phyloP scores from a whole-genome alignment of 2,113 vertebrate genomes.

The Thymallus thymallus region DNA sequence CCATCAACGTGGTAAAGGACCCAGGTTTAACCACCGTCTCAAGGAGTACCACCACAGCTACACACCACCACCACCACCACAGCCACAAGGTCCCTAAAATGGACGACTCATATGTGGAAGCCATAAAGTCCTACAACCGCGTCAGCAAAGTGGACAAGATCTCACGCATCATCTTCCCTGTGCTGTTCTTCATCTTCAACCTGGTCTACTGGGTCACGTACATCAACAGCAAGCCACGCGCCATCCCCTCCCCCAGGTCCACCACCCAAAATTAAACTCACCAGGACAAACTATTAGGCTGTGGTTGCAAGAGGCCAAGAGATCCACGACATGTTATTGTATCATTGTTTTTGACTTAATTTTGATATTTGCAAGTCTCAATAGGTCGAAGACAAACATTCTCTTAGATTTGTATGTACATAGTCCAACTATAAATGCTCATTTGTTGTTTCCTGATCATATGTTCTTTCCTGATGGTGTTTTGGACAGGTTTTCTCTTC shows the following conservation, averaged over 20 bases:
- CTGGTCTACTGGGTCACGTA: constrained; percentile 98
- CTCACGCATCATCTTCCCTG: constrained; percentile 96
- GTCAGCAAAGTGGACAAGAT: constrained; percentile 99
- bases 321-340: constrained; percentile 52
- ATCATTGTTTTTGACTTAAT: constrained; percentile 38
- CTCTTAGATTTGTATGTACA: constrained; percentile 41
- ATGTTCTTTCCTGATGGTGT: constrained; percentile 48
- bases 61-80: constrained; percentile 46
- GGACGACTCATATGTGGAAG: constrained; percentile 87
- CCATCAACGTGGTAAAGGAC: constrained; percentile 91
- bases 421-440: constrained; percentile 28
- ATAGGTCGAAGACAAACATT: constrained; percentile 57
- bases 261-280: constrained; percentile 86
- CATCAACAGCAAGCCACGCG: constrained; percentile 88
- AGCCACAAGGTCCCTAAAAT: constrained; percentile 69
- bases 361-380: constrained; percentile 58
- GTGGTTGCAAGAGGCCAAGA: constrained; percentile 49
- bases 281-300: constrained; percentile 32
- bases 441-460: constrained; percentile 50
- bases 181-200: constrained; percentile 98
- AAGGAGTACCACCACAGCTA: constrained; percentile 80
- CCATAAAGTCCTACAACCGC: constrained; percentile 96
- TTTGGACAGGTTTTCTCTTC: constrained; percentile 55
- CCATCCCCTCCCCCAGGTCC: constrained; percentile 89
- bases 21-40: constrained; percentile 89